phyloP scores from a whole-genome alignment of 2,113 vertebrate genomes.

The Rhagologus leucostigma region DNA sequence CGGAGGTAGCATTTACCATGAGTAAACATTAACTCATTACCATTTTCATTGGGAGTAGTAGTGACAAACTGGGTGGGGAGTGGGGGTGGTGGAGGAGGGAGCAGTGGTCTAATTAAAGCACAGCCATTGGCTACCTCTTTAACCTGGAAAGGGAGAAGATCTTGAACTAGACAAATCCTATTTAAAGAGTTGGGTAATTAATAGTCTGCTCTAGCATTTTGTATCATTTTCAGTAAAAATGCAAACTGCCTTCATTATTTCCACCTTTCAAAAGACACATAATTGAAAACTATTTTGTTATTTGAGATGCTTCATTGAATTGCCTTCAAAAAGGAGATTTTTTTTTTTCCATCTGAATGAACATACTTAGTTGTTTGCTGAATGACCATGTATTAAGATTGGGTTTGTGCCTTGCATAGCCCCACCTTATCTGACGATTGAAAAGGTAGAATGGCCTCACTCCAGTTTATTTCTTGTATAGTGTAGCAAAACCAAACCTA shows the following conservation, averaged over 20 bases:
- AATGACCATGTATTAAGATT: not conserved
- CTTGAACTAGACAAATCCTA: not conserved
- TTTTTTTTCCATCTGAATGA: not conserved
- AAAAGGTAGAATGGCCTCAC: not conserved
- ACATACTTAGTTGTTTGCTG: not conserved
- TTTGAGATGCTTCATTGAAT: not conserved
- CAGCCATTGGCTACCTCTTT: not conserved
- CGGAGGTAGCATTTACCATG: not conserved
- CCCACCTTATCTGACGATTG: not conserved
- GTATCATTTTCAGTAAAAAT: not conserved
- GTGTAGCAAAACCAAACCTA: not conserved
- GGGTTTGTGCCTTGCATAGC: not conserved
- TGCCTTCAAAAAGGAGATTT: not conserved
- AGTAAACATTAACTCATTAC: not conserved
- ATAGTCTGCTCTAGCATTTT: not conserved
- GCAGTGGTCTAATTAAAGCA: not conserved
- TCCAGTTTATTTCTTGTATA: not conserved
- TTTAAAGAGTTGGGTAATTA: not conserved
- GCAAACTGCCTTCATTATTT: not conserved
- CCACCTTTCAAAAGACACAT: not conserved
- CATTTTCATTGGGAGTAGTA: not conserved
- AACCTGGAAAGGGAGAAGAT: not conserved
- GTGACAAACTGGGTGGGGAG: not conserved
- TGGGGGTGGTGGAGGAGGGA: not conserved
- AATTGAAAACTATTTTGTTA: not conserved